These are phyloP conservation scores for Endotricha flammealis DNA, from an alignment of 2,888 invertebrate species.

Conservation along the genomic window DNA sequence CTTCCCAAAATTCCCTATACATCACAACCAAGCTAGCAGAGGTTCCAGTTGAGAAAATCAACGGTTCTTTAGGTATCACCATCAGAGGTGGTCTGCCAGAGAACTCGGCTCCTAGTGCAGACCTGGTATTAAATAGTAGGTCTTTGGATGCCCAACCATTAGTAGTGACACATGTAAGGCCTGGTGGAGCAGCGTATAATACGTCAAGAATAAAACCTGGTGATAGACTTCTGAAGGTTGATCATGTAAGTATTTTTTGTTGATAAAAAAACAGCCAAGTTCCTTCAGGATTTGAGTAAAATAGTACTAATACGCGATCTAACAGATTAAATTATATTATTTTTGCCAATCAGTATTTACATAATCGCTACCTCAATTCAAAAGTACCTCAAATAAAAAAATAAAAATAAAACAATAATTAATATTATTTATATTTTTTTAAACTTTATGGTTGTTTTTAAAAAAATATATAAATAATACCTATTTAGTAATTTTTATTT, in stretches of 20 bases:
- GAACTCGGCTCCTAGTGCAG: constrained; percentile 75
- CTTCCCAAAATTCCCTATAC: constrained; percentile 85
- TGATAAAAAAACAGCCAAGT: no score
- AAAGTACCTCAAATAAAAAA: no score
- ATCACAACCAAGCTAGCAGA: constrained; percentile 88
- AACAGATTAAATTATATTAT: no score
- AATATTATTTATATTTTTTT: no score
- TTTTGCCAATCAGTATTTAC: no score
- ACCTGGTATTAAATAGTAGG: constrained; percentile 78
- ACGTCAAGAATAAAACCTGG: constrained; percentile 94
- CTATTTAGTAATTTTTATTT: no score
- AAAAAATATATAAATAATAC: no score
- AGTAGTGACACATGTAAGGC: constrained; percentile 92
- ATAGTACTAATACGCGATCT: no score
- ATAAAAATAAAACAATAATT: no score
- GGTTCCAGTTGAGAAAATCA: constrained; percentile 88
- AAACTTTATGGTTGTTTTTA: no score
- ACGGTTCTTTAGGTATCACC: constrained; percentile 92
- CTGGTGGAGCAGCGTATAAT: constrained; percentile 93
- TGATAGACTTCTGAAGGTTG: constrained; percentile 92
- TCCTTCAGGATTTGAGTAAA: no score
- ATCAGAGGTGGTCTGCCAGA: constrained; percentile 87
- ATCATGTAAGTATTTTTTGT: constrained; percentile 83
- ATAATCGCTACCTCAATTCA: no score
- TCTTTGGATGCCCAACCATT: constrained; percentile 82